Conservation (phyloP, 2,113 vertebrate genomes). For the Solenodon paradoxus region DNA sequence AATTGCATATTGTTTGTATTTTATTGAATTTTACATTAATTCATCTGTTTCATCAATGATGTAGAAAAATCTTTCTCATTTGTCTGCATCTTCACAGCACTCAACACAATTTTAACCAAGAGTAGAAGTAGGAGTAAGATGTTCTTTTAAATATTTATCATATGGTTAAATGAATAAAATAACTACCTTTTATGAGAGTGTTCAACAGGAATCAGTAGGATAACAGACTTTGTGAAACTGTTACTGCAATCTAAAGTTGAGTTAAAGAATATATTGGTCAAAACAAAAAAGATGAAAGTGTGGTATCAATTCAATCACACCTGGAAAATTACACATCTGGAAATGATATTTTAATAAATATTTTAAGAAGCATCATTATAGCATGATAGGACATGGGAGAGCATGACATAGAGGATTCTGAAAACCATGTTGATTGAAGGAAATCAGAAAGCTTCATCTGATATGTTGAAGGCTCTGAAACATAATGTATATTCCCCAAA, state of each 20-base stretch:
- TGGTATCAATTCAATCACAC: background rate
- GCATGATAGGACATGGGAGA: background rate
- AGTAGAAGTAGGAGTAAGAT: background rate
- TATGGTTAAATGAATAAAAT: background rate
- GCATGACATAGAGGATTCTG: background rate
- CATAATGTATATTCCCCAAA: background rate
- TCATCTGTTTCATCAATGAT: background rate
- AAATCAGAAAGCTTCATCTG: background rate
- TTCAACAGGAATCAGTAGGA: background rate
- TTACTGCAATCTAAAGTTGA: background rate
- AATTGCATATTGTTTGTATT: background rate
- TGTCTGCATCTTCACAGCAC: background rate
- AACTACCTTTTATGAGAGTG: background rate
- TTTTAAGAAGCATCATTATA: background rate
- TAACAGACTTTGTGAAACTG: background rate
- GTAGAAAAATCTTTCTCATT: background rate
- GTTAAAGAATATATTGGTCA: background rate
- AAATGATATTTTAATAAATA: slow-evolving; percentile 9
- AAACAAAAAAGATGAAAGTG: background rate
- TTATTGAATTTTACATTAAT: background rate
- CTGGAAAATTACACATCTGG: background rate
- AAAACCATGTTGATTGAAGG: background rate
- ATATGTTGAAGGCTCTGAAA: background rate
- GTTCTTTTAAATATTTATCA: background rate
- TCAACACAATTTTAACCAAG: background rate